phyloP scores from a whole-genome alignment of 2,888 invertebrate genomes.

The Notodonta dromedarius region DNA sequence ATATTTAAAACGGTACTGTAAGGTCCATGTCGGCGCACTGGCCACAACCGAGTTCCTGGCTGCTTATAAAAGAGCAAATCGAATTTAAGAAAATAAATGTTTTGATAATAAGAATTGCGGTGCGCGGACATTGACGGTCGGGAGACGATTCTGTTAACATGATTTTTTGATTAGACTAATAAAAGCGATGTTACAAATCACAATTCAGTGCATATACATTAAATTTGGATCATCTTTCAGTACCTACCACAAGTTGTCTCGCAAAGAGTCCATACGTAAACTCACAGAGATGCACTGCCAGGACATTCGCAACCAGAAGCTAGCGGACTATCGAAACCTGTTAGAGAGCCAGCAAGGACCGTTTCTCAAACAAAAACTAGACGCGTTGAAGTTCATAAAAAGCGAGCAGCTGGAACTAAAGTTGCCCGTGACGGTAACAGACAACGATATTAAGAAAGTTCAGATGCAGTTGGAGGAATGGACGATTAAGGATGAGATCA shows the following conservation, averaged over 20 bases:
- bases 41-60: too few species aligned
- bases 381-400: constrained; percentile 88
- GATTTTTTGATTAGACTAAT: too few species aligned
- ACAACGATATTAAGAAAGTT: constrained; percentile 87
- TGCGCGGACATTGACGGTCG: too few species aligned
- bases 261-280: constrained; percentile 89
- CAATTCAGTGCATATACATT: too few species aligned
- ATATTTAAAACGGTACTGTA: too few species aligned
- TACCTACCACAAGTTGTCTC: constrained; percentile 83
- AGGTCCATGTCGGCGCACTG: too few species aligned
- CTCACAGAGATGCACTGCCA: constrained; percentile 90
- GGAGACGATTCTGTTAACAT: too few species aligned
- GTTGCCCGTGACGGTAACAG: constrained; percentile 86
- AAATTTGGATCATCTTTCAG: constrained; percentile 49
- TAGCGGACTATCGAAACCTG: constrained; percentile 86
- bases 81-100: too few species aligned
- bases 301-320: constrained; percentile 85
- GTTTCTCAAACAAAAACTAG: constrained; percentile 89
- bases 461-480: constrained; percentile 82
- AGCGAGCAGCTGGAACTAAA: constrained; percentile 89
- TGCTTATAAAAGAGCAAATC: too few species aligned
- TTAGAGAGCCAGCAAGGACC: constrained; percentile 89
- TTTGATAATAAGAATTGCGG: too few species aligned
- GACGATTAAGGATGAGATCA: constrained; percentile 67
- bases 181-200: too few species aligned